Evolutionary conservation across 2,113 vertebrate genomes (phyloP).

Genomic region (Albula goreensis): DNA sequence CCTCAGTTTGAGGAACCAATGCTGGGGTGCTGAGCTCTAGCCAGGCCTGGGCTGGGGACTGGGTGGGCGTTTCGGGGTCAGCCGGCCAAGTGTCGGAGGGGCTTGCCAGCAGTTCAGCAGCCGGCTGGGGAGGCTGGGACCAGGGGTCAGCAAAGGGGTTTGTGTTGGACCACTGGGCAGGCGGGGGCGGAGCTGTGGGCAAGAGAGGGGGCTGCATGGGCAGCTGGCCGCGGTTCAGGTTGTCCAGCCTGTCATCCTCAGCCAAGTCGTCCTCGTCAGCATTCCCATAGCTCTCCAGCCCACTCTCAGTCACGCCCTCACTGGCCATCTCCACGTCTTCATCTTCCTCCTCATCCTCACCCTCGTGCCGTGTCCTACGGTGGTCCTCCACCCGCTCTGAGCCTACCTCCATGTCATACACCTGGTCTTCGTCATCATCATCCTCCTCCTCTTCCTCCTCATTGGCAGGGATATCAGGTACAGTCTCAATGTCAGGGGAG

Average conservation of each 20-base stretch:
- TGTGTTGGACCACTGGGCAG: constrained; percentile 55
- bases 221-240: constrained; percentile 52
- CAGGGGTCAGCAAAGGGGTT: constrained; percentile 67
- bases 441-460: constrained; percentile 55
- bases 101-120: constrained; percentile 51
- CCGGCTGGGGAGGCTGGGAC: constrained; percentile 61
- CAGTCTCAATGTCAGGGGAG: constrained; percentile 71
- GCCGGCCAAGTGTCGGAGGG: constrained; percentile 48
- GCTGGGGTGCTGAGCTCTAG: constrained; percentile 48
- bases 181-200: constrained; percentile 38
- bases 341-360: constrained; percentile 58
- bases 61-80: constrained; percentile 59
- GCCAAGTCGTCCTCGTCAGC: constrained; percentile 66
- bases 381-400: constrained; percentile 62
- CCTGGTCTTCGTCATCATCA: constrained; percentile 58
- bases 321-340: constrained; percentile 74
- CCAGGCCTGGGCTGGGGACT: constrained; percentile 60
- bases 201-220: constrained; percentile 17
- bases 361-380: constrained; percentile 47
- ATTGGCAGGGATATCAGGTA: constrained; percentile 68
- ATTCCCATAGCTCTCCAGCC: constrained; percentile 52
- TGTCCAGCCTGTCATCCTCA: constrained; percentile 62
- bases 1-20: constrained; percentile 40
- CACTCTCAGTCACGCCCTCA: constrained; percentile 64
- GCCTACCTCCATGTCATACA: constrained; percentile 68